Conservation (phyloP, 2,113 vertebrate genomes). For the Sus scrofa region T2T-Sscrofa CM000825.6:44042001-44042500, state of each 20-base stretch:
- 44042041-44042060: not conserved
- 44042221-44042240: not conserved
- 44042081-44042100: not conserved
- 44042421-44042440: conserved; percentile 73
- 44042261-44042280: fast-evolving
- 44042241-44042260: not conserved
- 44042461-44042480: conserved; percentile 81
- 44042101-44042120: not conserved
- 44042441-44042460: conserved; percentile 77
- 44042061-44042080: not conserved
- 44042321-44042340: not conserved
- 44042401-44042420: conserved; percentile 65
- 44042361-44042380: conserved; percentile 48
- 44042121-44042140: not conserved
- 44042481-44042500: conserved; percentile 80
- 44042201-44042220: fast-evolving
- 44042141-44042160: not conserved
- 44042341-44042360: conserved; percentile 28
- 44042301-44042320: not conserved
- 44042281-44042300: not conserved
- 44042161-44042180: fast-evolving
- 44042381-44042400: conserved; percentile 81
- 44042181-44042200: fast-evolving
- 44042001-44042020: not conserved
- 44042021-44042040: not conserved